Percentiles rank a stretch among this genome's conserved stretches.
Evolutionary conservation across 2,113 vertebrate genomes (phyloP).

Genomic region (Notarius quadriscutis): DNA sequence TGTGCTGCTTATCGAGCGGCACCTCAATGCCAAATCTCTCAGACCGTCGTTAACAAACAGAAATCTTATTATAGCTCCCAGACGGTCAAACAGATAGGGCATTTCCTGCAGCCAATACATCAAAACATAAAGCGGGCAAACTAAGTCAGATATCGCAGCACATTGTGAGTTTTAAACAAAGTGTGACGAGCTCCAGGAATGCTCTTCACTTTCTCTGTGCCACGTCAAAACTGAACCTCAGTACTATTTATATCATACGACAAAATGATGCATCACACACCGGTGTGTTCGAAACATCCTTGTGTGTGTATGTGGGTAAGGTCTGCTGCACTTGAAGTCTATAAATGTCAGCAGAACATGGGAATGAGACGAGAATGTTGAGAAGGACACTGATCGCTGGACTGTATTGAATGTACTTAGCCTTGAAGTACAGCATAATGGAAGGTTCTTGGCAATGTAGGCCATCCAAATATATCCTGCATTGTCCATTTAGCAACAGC

Average conservation of each 20-base stretch:
- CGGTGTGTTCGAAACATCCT: neutral
- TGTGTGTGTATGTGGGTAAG: neutral
- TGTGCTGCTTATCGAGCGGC: slow-evolving; percentile 30
- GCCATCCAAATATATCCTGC: neutral
- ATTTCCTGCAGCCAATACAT: slow-evolving; percentile 13
- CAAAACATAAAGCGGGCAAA: neutral
- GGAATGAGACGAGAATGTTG: neutral
- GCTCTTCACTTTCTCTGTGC: neutral
- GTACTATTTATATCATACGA: neutral
- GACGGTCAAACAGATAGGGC: neutral
- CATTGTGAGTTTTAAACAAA: slow-evolving; percentile 34
- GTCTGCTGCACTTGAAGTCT: neutral
- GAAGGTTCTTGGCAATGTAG: slow-evolving; percentile 3
- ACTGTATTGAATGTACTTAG: slow-evolving; percentile 17
- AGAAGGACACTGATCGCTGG: neutral
- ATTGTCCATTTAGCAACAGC: neutral
- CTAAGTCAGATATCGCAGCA: slow-evolving; percentile 22
- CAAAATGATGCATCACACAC: neutral
- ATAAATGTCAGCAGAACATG: neutral
- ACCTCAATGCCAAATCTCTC: slow-evolving; percentile 35
- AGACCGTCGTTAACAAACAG: slow-evolving; percentile 36
- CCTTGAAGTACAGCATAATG: slow-evolving; percentile 4
- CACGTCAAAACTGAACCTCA: neutral
- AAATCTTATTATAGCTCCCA: slow-evolving; percentile 34
- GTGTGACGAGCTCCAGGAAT: neutral